phyloP scores from a whole-genome alignment of 2,797 vertebrate species.

The Lepilemur ruficaudatus region DNA sequence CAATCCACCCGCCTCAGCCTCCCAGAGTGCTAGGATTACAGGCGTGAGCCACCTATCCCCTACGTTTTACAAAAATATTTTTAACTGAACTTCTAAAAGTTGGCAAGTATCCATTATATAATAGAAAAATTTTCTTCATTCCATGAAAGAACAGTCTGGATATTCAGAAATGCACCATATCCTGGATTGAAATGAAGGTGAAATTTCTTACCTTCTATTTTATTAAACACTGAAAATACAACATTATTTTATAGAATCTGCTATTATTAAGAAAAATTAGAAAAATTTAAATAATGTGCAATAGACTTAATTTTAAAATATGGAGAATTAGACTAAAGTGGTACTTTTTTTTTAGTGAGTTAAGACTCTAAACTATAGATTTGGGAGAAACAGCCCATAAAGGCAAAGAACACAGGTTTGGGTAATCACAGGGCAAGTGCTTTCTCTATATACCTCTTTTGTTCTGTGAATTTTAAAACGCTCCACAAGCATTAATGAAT shows the following conservation, averaged over 20 bases:
- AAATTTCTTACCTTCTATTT: neutral
- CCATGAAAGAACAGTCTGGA: neutral
- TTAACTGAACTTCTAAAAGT: slow-evolving; percentile 4
- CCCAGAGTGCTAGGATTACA: no score
- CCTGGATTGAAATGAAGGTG: neutral
- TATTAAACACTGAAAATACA: slow-evolving; percentile 13
- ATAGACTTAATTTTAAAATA: slow-evolving; percentile 23
- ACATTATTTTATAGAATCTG: neutral
- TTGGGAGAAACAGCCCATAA: neutral
- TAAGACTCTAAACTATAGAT: neutral
- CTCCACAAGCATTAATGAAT: slow-evolving; percentile 24
- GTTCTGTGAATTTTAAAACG: slow-evolving; percentile 6
- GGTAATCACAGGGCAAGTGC: neutral
- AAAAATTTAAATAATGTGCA: neutral
- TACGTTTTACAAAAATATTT: neutral
- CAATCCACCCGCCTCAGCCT: no score
- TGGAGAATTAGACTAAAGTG: neutral
- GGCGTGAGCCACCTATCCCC: neutral
- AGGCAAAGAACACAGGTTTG: neutral
- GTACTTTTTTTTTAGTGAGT: neutral
- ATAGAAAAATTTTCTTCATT: neutral
- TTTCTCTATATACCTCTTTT: neutral
- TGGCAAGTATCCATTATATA: neutral
- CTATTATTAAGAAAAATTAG: neutral
- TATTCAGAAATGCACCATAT: neutral